Evolutionary conservation across 1,140 invertebrate genomes (phyloP).

Genomic region (Plectrocnemia conspersa): DNA sequence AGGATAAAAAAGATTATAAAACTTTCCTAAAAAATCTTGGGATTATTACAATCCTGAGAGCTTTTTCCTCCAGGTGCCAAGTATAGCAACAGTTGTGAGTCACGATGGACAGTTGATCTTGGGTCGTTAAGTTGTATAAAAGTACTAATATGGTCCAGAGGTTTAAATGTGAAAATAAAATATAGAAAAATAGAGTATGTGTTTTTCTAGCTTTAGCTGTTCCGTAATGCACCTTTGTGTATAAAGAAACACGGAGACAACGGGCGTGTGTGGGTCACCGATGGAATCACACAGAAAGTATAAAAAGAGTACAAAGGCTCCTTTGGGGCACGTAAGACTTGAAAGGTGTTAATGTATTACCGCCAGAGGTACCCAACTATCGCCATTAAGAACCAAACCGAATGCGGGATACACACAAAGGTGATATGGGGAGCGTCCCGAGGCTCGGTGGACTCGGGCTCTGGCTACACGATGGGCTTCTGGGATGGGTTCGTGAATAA

Average conservation of each 20-base stretch:
- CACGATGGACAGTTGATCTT: too few species aligned
- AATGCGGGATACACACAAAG: slow-evolving; percentile 27
- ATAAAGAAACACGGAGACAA: slow-evolving; percentile 28
- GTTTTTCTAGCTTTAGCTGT: too few species aligned
- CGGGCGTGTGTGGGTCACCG: slow-evolving; percentile 15
- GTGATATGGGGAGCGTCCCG: slow-evolving; percentile 18
- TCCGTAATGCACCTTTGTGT: slow-evolving; percentile 32
- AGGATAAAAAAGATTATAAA: too few species aligned
- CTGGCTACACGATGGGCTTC: not conserved
- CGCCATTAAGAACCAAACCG: slow-evolving; percentile 23
- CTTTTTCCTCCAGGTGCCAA: too few species aligned
- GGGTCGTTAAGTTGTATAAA: too few species aligned
- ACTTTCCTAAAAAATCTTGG: too few species aligned
- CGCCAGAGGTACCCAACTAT: slow-evolving; percentile 29
- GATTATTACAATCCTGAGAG: too few species aligned
- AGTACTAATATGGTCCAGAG: too few species aligned
- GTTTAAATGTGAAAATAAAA: too few species aligned
- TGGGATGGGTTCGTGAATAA: slow-evolving; percentile 11
- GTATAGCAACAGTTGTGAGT: too few species aligned
- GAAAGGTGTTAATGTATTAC: slow-evolving; percentile 37
- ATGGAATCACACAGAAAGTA: slow-evolving; percentile 31
- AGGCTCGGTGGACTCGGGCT: not conserved
- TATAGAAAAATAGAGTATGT: too few species aligned
- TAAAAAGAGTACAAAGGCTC: slow-evolving; percentile 34
- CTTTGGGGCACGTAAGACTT: slow-evolving; percentile 29